These are phyloP conservation scores for Cuniculus paca DNA, from an alignment of 2,797 vertebrate species.

Conservation along the genomic window DNA sequence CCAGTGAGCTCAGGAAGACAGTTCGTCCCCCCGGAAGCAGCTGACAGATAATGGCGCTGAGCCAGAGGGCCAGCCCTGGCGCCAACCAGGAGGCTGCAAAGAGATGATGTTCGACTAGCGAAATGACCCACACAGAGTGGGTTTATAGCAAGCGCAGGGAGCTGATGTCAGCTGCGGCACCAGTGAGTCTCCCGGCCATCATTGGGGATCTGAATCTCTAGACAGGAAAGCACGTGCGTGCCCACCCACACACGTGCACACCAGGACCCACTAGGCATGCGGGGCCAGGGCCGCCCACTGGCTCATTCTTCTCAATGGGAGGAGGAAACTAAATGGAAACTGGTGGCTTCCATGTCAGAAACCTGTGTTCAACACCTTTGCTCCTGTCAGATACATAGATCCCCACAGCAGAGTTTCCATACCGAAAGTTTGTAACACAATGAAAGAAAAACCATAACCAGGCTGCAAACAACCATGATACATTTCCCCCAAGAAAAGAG, in stretches of 20 bases:
- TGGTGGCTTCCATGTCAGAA: background rate
- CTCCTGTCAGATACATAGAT: background rate
- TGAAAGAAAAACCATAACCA: background rate
- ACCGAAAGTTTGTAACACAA: background rate
- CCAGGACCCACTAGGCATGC: background rate
- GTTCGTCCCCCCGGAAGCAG: background rate
- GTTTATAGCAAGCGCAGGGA: background rate
- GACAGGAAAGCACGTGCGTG: background rate
- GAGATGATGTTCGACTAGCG: background rate
- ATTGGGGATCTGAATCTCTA: background rate
- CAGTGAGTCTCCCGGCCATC: background rate
- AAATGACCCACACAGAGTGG: background rate
- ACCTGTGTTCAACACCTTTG: background rate
- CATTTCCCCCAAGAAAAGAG: background rate
- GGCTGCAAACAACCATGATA: background rate
- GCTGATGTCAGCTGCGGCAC: background rate
- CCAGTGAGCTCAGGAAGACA: background rate
- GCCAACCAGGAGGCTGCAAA: background rate
- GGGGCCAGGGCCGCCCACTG: background rate
- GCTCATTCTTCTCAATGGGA: background rate
- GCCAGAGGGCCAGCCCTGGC: background rate
- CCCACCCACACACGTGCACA: background rate
- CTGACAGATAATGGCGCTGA: background rate
- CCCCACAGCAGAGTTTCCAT: background rate
- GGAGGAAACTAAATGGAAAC: background rate